Conservation (phyloP, 2,113 vertebrate species). For the Dascyllus trimaculatus region DNA sequence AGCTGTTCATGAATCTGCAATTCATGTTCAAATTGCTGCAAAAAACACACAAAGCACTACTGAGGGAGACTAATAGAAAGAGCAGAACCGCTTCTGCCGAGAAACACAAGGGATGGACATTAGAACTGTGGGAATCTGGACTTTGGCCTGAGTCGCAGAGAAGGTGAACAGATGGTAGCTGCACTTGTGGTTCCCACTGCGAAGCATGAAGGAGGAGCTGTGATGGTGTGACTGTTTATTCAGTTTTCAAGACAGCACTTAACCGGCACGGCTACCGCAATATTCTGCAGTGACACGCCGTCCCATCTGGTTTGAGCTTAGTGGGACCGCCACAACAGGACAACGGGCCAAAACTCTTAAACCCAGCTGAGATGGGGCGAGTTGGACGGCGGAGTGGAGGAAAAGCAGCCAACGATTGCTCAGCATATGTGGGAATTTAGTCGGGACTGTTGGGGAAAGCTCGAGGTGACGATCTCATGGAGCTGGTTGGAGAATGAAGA, state of each 20-base stretch:
- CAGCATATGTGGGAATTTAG: neutral
- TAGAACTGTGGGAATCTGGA: no score
- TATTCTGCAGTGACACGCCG: neutral
- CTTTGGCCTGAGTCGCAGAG: neutral
- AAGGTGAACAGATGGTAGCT: neutral
- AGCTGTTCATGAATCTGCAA: no score
- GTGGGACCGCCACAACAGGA: neutral
- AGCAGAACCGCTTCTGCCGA: neutral
- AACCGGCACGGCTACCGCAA: neutral
- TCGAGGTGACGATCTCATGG: neutral
- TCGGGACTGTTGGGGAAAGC: neutral
- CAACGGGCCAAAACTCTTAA: neutral
- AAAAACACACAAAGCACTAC: neutral
- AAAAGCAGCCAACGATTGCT: neutral
- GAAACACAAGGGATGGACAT: neutral
- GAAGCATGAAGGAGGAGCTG: neutral
- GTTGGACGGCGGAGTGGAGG: no score
- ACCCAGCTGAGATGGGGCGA: neutral
- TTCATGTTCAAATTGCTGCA: neutral
- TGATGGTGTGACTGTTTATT: neutral
- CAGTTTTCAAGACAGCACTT: no score
- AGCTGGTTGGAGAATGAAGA: neutral
- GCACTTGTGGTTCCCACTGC: neutral
- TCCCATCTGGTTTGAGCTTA: neutral
- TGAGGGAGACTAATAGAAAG: no score